Evolutionary conservation across 2,113 vertebrate species (phyloP), one percentile per base, ranked within the genome.

Genomic region (Aix galericulata): DNA sequence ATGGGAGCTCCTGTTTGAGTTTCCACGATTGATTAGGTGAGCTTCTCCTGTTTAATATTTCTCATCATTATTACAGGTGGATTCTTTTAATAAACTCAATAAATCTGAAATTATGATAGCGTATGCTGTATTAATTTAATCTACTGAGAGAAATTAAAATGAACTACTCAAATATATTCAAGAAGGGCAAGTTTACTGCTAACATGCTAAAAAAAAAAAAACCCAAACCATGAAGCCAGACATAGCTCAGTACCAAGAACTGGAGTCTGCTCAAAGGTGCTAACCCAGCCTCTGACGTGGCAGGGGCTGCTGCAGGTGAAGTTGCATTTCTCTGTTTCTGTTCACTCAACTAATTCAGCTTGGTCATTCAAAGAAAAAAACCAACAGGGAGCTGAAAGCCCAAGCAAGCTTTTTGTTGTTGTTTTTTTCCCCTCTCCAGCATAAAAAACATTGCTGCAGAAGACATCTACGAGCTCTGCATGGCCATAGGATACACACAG

Each of bases 41-140:
- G 42, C 25, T 20, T 59, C 52, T 75, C 58, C 48, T 2, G 1
- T 0, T 31, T 14, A 16, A 8, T 0, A 11, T 26, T 26, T 53
- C 44, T 9, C 34, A 91, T 5, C 26, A 0, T 4, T 34, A 13
- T 44, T 18, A 2, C 9, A 9, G 22, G 3, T 29, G 22, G 42
- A 79, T 10, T 25, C 76, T 62, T 79, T n/a, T 10, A 50, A 74
- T 14, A 53, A 86, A 73, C 44, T 27, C 0, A 4, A 34, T 27
- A 48, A 58, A 53, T 15, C n/a, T 11, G 27, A 79, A 74, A n/a
- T 36, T 14, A 38, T 27, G 23, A 40, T 25, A 17, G 36, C 11
- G 26, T 29, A 40, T 38, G 10, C 25, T 25, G 7, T 18, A 26
- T 26, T 64, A 26, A 36, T 40, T 17, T 16, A 40, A 23, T 26